Evolutionary conservation across 2,113 vertebrate genomes (phyloP).

Genomic region (Rostratula benghalensis): DNA sequence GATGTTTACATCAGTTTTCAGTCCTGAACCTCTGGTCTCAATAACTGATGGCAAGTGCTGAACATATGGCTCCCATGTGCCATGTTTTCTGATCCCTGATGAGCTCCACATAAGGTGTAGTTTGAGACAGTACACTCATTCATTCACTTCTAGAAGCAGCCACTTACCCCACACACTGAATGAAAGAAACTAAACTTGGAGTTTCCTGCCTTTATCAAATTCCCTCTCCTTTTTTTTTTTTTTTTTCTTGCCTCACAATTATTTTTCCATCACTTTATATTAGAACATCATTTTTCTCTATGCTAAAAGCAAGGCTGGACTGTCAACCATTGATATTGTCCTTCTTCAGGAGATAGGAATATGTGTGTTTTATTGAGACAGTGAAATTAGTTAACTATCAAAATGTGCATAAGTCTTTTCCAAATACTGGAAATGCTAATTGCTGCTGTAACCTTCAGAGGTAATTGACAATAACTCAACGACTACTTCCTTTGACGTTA

Average conservation of each 20-base stretch:
- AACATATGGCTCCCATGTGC: slow-evolving; percentile 44
- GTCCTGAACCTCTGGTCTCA: slow-evolving; percentile 4
- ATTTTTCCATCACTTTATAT: neutral
- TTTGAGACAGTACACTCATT: neutral
- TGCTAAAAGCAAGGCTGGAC: neutral
- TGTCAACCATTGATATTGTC: neutral
- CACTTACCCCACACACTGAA: slow-evolving; percentile 17
- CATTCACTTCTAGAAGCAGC: neutral
- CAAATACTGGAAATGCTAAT: slow-evolving; percentile 6
- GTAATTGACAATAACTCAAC: neutral
- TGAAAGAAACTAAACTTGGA: neutral
- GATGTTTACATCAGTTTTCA: slow-evolving; percentile 16
- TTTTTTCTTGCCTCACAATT: neutral
- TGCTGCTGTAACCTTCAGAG: neutral
- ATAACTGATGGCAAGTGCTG: neutral
- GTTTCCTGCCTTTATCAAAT: slow-evolving; percentile 26
- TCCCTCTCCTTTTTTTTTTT: neutral
- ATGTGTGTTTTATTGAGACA: neutral
- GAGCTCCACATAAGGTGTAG: slow-evolving; percentile 17
- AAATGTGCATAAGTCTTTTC: neutral
- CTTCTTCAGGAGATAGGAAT: neutral
- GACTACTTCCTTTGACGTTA: neutral
- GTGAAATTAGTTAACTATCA: neutral
- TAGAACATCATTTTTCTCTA: neutral
- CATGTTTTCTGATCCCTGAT: neutral